Evolutionary conservation across 30 jellyfish, hydroid and myxozoan species (phyloP).

Genomic region (Aurelia sp.): DNA sequence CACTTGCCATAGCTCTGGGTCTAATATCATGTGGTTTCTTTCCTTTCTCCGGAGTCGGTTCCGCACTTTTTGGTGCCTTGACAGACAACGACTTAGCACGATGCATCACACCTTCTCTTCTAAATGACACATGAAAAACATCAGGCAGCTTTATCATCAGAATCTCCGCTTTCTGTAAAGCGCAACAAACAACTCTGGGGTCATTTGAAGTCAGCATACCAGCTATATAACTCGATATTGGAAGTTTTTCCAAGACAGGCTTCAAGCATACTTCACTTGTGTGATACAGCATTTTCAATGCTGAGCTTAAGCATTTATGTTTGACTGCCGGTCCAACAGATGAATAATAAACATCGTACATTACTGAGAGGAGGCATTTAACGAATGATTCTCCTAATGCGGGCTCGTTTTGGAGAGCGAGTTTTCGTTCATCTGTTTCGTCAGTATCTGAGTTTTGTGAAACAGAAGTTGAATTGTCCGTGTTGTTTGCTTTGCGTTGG

Average conservation of each 20-base stretch:
- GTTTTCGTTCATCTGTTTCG: slow-evolving; percentile 72
- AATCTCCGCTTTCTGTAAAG: slow-evolving; percentile 91
- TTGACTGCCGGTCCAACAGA: slow-evolving; percentile 98
- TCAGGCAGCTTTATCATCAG: slow-evolving; percentile 91
- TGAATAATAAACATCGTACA: slow-evolving; percentile 93
- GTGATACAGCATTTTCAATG: slow-evolving; percentile 89
- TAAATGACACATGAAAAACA: slow-evolving; percentile 85
- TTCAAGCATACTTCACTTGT: slow-evolving; percentile 63
- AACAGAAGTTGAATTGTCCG: slow-evolving; percentile 47
- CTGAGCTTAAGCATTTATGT: slow-evolving; percentile 87
- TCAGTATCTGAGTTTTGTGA: slow-evolving; percentile 42
- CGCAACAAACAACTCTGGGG: slow-evolving; percentile 84
- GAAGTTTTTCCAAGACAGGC: slow-evolving; percentile 62
- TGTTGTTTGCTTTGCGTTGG: slow-evolving; percentile 83
- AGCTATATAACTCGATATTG: slow-evolving; percentile 94
- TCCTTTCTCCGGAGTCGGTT: slow-evolving; percentile 47
- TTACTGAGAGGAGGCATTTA: slow-evolving; percentile 70
- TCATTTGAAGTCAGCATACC: slow-evolving; percentile 97
- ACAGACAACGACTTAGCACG: slow-evolving; percentile 59
- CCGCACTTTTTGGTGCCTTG: slow-evolving; percentile 20
- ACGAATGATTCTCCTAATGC: slow-evolving; percentile 68
- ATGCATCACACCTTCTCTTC: slow-evolving; percentile 99
- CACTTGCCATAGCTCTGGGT: slow-evolving; percentile 12
- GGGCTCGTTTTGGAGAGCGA: slow-evolving; percentile 56
- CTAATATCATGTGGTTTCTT: background rate